Evolutionary conservation across 2,888 invertebrate species (phyloP), one percentile per base, ranked within the genome.

Genomic region (Eupithecia subfuscata): DNA sequence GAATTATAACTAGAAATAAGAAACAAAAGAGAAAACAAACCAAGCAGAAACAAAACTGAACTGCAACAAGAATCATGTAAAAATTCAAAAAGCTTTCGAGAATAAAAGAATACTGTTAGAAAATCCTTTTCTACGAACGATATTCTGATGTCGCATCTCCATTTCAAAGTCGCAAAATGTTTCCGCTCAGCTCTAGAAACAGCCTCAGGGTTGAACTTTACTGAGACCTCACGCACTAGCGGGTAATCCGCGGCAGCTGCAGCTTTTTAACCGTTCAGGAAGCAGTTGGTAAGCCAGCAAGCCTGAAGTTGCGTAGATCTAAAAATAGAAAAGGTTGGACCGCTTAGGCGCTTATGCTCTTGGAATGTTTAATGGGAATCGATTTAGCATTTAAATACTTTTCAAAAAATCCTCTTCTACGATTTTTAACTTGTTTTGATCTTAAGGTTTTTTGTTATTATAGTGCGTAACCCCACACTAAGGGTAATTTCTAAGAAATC

Each of bases 151-250:
- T 22, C 68, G 40, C 68, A 68, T 68, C 68, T 68, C 68, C 68
- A 45, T 68, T 68, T 68, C 68, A 68, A 68, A 68, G 68, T 68
- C 40, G 68, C 43, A 68, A 25, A 68, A 68, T 68, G 68, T 43
- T 68, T 68, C 68, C 68, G n/a, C 68, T 68, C 22, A 40, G 68
- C 43, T 68, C 16, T 68, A 43, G 43, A 68, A 68, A 25, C 43
- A 22, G 25, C 16, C 68, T 16, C 7, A 40, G 67, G 68, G 68
- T 22, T 45, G 25, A 45, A 43, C 43, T 25, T 22, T 14, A 68
- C 68, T 64, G 34, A 64, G 22, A 43, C 12, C 34, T 18, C 34
- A 64, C 64, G 64, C 16, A 9, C 64, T 18, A 3, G 25, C 18
- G 34, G 30, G 16, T 56, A 56, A 56, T 56, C n/a, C n/a, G 11